Evolutionary conservation across 2,888 invertebrate species (phyloP).

Genomic region (Lumbricus terrestris): DNA sequence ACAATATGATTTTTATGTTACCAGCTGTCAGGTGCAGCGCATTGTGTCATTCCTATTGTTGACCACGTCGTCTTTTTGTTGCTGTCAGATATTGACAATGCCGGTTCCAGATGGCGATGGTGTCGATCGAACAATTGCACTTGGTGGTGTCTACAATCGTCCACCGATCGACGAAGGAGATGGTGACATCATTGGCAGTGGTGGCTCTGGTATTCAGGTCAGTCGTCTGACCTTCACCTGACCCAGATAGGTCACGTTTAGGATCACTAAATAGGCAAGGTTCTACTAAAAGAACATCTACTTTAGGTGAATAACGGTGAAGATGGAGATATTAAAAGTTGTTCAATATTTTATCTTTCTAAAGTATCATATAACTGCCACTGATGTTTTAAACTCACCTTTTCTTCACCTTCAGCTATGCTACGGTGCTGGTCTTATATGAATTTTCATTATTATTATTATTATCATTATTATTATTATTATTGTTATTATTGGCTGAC

Average conservation of each 20-base stretch:
- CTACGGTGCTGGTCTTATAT: too few species aligned
- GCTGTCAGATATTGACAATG: slow-evolving; percentile 19
- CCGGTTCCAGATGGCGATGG: slow-evolving; percentile 23
- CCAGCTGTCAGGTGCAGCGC: background rate
- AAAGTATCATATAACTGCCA: too few species aligned
- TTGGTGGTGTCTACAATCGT: slow-evolving; percentile 17
- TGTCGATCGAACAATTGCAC: slow-evolving; percentile 24
- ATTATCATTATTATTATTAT: too few species aligned
- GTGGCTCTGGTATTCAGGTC: background rate
- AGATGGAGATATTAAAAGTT: too few species aligned
- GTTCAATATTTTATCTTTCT: too few species aligned
- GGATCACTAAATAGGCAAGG: background rate
- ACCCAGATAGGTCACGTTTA: background rate
- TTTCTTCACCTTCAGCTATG: too few species aligned
- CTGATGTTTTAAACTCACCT: too few species aligned
- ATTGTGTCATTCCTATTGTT: background rate
- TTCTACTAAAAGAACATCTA: background rate
- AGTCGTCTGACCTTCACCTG: background rate
- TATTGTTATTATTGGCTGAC: too few species aligned
- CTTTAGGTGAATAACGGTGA: background rate
- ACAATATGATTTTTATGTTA: background rate
- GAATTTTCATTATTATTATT: too few species aligned
- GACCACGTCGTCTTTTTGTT: background rate
- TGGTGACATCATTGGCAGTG: background rate
- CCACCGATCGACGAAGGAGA: slow-evolving; percentile 12